Percentiles rank a stretch among this genome's conserved stretches.
These are phyloP conservation scores for Trichonephila clavipes DNA, from an alignment of 1,140 invertebrate species.

Conservation along the genomic window DNA sequence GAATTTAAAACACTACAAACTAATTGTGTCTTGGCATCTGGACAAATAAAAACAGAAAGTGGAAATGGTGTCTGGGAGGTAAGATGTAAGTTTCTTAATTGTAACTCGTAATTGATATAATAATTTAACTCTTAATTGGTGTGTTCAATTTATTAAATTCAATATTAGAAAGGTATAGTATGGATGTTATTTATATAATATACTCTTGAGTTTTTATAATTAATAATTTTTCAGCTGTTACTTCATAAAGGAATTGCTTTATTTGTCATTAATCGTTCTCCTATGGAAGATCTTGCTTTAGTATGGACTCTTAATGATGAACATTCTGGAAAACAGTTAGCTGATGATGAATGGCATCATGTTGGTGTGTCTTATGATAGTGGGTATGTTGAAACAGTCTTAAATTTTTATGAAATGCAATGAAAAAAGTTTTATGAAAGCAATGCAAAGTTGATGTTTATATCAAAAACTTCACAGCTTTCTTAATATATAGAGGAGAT, in stretches of 20 bases:
- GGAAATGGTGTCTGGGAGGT: constrained; percentile 93
- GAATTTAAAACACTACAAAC: constrained; percentile 93
- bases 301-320: constrained; percentile 69
- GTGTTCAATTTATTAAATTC: neutral
- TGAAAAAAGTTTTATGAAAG: no score
- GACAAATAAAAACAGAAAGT: constrained; percentile 86
- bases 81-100: constrained; percentile 79
- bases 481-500: no score
- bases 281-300: constrained; percentile 56
- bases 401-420: no score
- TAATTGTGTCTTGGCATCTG: constrained; percentile 91
- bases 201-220: neutral
- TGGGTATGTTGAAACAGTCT: constrained; percentile 48
- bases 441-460: no score
- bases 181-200: neutral
- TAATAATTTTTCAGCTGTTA: constrained; percentile 31
- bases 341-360: constrained; percentile 76
- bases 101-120: neutral
- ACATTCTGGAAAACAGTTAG: constrained; percentile 65
- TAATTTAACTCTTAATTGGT: no score
- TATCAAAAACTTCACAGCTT: no score
- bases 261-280: constrained; percentile 70
- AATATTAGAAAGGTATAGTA: neutral
- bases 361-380: constrained; percentile 69
- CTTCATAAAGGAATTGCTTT: constrained; percentile 65